These are phyloP conservation scores for Patella ulyssiponensis DNA, from an alignment of 2,888 invertebrate genomes.

Conservation along the genomic window DNA sequence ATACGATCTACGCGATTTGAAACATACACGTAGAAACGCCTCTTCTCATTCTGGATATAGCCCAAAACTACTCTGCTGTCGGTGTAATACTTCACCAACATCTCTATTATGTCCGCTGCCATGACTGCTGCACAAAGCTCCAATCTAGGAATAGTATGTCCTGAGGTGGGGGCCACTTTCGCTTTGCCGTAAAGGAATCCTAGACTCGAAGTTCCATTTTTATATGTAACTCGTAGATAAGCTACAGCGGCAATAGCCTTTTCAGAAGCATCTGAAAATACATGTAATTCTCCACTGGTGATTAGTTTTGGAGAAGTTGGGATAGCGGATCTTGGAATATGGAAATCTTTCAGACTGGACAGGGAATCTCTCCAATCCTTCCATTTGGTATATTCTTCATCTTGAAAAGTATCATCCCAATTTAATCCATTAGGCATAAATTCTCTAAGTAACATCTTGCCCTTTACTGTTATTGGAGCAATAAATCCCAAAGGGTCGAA, in stretches of 20 bases:
- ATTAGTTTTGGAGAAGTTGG: not conserved
- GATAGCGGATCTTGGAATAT: slow-evolving; percentile 18
- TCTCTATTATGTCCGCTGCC: slow-evolving; percentile 17
- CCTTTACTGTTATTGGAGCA: slow-evolving; percentile 39
- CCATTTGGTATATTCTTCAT: slow-evolving; percentile 18
- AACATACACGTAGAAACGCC: no score
- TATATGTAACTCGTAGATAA: slow-evolving; percentile 15
- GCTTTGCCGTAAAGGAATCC: slow-evolving; percentile 27
- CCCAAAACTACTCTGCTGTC: no score
- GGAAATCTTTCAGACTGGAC: not conserved
- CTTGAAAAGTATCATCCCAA: slow-evolving; percentile 46
- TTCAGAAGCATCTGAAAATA: slow-evolving; percentile 36
- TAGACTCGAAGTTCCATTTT: slow-evolving; percentile 1
- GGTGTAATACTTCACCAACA: no score
- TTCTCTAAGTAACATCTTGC: slow-evolving; percentile 42
- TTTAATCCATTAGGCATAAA: slow-evolving; percentile 28
- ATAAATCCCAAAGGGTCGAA: slow-evolving; percentile 31
- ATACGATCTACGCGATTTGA: no score
- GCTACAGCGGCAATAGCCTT: slow-evolving; percentile 28
- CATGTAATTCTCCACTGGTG: slow-evolving; percentile 16
- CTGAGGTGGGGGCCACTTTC: slow-evolving; percentile 26
- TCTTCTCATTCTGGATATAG: no score
- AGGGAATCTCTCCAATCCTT: slow-evolving; percentile 15
- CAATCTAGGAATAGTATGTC: slow-evolving; percentile 32
- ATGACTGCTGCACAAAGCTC: slow-evolving; percentile 34